Evolutionary conservation across 2,888 invertebrate genomes (phyloP), one percentile per base, ranked within the genome.

Genomic region (Thymelicus lineola): DNA sequence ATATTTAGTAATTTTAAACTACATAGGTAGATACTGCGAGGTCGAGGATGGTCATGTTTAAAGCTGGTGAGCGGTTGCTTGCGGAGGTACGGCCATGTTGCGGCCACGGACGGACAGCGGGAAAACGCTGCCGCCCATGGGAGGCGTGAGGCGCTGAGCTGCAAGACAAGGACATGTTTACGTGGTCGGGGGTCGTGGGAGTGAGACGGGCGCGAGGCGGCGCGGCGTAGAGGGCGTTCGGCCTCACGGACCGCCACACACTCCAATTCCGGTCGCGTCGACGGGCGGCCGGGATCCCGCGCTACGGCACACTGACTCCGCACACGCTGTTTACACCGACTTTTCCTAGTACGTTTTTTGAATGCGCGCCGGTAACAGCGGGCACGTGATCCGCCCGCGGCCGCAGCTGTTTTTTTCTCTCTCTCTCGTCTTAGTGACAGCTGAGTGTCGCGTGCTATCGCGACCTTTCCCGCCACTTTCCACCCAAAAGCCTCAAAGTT

Each of bases 161-260:
- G 86, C 72, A 80, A 69, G 86, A 92, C 82, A 75, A 82, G 88
- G 89, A 91, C 79, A 81, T 83, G 74, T 78, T 75, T 77, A 88
- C 77, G 80, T 72, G 73, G 71, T 50, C 61, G 70, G 73, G 68
- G 73, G 79, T 73, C 72, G 90, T 74, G 80, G 74, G 87, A 91
- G 84, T 73, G 89, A 86, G 91, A 90, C 78, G 79, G 79, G 75
- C 75, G 87, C 77, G 94, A 94, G 94, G 94, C 94, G 94, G 94
- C 94, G 94, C 93, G 93, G 89, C 89, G 91, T 91, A 86, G 93
- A 94, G 93, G 93, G 94, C 94, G 94, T 92, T 81, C 85, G 91
- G 91, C 86, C 91, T 85, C 85, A 83, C 87, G 82, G 83, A 79
- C 88, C 87, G 92, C 88, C 89, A 91, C 90, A 89, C 92, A 92